phyloP scores from a whole-genome alignment of 2,797 vertebrate genomes.

The Pseudomugil gertrudae region DNA sequence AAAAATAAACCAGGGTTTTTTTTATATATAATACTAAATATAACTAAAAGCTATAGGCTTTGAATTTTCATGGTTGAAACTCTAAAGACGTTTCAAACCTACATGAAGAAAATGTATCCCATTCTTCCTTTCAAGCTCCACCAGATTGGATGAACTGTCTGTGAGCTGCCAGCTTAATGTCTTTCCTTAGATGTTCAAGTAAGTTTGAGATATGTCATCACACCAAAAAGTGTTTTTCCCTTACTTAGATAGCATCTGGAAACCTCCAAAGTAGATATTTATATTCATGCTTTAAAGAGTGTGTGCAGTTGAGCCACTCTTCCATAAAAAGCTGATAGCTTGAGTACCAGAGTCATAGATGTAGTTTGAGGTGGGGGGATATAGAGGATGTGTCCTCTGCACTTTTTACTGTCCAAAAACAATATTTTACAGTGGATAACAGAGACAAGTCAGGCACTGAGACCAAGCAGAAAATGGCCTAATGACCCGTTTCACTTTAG shows the following conservation, averaged over 20 bases:
- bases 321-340: background rate
- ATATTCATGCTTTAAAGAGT: background rate
- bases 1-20: background rate
- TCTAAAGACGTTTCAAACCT: background rate
- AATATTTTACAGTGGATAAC: too few relatives aligned
- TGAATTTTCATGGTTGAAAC: background rate
- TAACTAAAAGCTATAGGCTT: too few relatives aligned
- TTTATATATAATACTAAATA: background rate
- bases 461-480: too few relatives aligned
- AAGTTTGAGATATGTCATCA: constrained; percentile 11
- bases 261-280: background rate
- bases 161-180: background rate
- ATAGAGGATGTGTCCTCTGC: too few relatives aligned
- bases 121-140: constrained; percentile 7
- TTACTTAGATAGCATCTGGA: background rate
- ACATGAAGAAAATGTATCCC: background rate
- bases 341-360: too few relatives aligned
- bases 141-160: constrained; percentile 5
- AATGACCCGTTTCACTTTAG: too few relatives aligned
- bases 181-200: background rate
- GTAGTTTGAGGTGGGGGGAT: too few relatives aligned
- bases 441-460: too few relatives aligned
- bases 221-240: background rate
- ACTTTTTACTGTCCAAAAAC: too few relatives aligned
- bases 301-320: constrained; percentile 1